Evolutionary conservation across 2,113 vertebrate species (phyloP), one percentile per base, ranked within the genome.

Genomic region (Paedocypris sp.): DNA sequence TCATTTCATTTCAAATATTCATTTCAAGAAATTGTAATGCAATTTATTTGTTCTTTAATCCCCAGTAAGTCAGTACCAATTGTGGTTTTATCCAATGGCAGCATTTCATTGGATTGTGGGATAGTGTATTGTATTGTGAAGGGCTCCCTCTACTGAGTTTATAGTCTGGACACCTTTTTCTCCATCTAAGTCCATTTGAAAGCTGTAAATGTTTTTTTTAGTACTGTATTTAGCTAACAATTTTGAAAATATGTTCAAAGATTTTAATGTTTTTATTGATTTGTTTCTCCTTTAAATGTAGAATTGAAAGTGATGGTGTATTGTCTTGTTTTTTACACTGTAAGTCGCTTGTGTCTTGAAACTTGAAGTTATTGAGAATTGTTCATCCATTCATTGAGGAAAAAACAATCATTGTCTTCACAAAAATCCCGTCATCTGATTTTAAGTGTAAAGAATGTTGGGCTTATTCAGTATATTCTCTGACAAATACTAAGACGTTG

Each of bases 61-160:
- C 43, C 25, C 16, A 42, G 13, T 22, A 4, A 32, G 48, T 50
- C 28, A n/a, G 2, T 8, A 2, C 3, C 7, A 22, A 2, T 15
- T 31, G 6, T 43, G 25, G 7, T 29, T 31, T 26, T 43, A 18
- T 43, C 2, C 12, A 48, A 20, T 6, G 6, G 16, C 2, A 52
- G 8, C 6, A 12, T 33, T 33, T 43, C 10, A 39, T 22, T n/a
- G 5, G 5, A n/a, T n/a, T 33, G 1, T 47, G 48, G 11, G 50
- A 18, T 8, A 2, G 18, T 64, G 3, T 64, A 61, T 67, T 42
- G 33, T 41, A 67, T 58, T 75, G 66, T 54, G 18, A 69, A 75
- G 54, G 59, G 69, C 69, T 64, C 73, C 67, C 69, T 72, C 69
- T 75, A 46, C 69, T 70, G 72, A 71, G 64, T 50, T 61, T 4